Conservation (phyloP, 2,888 invertebrate species). For the Hanleya hanleyi region DNA sequence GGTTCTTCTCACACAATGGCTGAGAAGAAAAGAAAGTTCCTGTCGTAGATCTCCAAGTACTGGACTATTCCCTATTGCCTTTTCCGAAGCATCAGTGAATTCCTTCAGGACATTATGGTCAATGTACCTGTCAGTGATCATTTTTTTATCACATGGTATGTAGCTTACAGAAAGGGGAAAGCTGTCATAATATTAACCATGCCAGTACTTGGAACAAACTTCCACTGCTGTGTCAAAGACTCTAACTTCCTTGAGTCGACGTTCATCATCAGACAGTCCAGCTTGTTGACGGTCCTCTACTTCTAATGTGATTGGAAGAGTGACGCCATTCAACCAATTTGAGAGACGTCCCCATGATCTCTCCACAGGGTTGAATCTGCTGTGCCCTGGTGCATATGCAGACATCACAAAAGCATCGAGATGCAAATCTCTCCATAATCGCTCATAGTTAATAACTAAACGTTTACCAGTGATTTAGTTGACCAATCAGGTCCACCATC, state of each 20-base stretch:
- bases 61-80: too few species aligned
- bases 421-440: neutral
- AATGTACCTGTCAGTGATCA: neutral
- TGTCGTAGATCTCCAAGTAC: too few species aligned
- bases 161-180: neutral
- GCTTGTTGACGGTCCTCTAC: neutral
- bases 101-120: too few species aligned
- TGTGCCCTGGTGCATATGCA: neutral
- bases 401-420: neutral
- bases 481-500: conserved; percentile 4
- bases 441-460: neutral
- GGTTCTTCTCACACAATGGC: too few species aligned
- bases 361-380: neutral
- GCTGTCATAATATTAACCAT: neutral
- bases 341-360: neutral
- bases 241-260: neutral
- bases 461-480: neutral
- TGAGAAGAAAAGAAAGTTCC: too few species aligned
- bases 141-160: neutral
- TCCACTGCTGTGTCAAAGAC: neutral
- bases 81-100: too few species aligned
- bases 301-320: neutral
- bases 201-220: neutral
- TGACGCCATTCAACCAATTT: neutral
- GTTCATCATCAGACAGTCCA: neutral